Evolutionary conservation across 2,888 invertebrate species (phyloP).

Genomic region (Perdita meconis): DNA sequence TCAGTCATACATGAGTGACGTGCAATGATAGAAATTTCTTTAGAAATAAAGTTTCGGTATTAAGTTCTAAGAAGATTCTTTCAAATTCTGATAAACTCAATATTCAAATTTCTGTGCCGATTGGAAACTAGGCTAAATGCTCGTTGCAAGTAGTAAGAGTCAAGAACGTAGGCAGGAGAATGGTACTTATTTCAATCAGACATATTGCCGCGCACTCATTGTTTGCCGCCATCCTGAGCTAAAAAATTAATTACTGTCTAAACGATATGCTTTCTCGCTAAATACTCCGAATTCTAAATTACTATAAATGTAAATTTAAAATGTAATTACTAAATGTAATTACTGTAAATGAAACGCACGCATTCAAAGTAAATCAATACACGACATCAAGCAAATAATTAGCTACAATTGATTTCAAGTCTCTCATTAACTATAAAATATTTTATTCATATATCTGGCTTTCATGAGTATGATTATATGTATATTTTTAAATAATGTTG

Average conservation of each 20-base stretch:
- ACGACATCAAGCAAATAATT: no score
- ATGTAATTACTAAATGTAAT: no score
- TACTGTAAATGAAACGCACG: no score
- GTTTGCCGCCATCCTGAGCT: not conserved
- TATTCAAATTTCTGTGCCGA: conserved; percentile 6
- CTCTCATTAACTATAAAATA: not conserved
- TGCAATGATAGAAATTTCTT: no score
- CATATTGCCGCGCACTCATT: conserved; percentile 9
- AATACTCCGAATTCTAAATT: no score
- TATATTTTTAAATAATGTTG: not conserved
- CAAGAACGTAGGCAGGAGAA: conserved; percentile 56
- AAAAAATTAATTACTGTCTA: not conserved
- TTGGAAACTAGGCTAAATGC: conserved; percentile 53
- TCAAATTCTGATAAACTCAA: conserved; percentile 12
- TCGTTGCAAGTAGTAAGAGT: conserved; percentile 60
- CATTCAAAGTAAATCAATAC: no score
- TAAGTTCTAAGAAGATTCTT: not conserved
- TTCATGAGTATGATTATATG: not conserved
- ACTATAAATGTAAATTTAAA: no score
- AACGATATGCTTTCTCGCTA: not conserved
- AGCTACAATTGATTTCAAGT: not conserved
- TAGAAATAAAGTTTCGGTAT: not conserved
- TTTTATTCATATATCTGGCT: not conserved
- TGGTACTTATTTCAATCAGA: conserved; percentile 56
- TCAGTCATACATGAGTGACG: no score